Percentiles rank a stretch among this genome's conserved stretches.
phyloP scores from a whole-genome alignment of 1,140 invertebrate genomes.

The Nasonia giraulti region DNA sequence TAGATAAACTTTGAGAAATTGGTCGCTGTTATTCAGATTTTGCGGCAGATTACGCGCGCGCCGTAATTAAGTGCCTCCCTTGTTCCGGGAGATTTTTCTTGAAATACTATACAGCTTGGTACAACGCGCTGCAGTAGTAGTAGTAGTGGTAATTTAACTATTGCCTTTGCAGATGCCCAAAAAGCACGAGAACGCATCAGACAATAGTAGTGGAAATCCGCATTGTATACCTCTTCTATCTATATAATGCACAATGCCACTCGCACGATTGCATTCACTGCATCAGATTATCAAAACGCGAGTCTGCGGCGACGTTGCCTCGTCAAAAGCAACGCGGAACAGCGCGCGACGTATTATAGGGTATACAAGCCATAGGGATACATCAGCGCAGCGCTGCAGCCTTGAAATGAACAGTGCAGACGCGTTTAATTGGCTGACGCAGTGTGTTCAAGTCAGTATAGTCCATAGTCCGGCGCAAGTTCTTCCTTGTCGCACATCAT shows the following conservation, averaged over 20 bases:
- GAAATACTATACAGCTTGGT: too few relatives aligned
- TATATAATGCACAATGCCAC: not conserved
- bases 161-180: not conserved
- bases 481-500: not conserved
- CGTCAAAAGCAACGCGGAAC: not conserved
- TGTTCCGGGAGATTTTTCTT: not conserved
- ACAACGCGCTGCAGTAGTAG: not conserved
- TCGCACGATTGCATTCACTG: not conserved
- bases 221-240: not conserved
- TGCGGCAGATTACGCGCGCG: conserved; percentile 58
- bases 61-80: conserved; percentile 60
- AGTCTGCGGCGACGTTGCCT: not conserved
- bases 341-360: not conserved
- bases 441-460: not conserved
- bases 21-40: conserved; percentile 64
- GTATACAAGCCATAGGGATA: not conserved
- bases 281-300: not conserved
- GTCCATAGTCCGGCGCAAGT: not conserved
- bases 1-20: conserved; percentile 66
- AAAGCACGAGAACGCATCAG: not conserved
- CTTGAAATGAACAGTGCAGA: conserved; percentile 44
- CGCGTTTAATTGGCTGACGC: conserved; percentile 41
- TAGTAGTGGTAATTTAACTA: not conserved
- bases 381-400: conserved; percentile 5
- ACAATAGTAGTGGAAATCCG: not conserved